phyloP scores from a whole-genome alignment of 2,797 vertebrate genomes.

The Ctenopoma kingsleyae region DNA sequence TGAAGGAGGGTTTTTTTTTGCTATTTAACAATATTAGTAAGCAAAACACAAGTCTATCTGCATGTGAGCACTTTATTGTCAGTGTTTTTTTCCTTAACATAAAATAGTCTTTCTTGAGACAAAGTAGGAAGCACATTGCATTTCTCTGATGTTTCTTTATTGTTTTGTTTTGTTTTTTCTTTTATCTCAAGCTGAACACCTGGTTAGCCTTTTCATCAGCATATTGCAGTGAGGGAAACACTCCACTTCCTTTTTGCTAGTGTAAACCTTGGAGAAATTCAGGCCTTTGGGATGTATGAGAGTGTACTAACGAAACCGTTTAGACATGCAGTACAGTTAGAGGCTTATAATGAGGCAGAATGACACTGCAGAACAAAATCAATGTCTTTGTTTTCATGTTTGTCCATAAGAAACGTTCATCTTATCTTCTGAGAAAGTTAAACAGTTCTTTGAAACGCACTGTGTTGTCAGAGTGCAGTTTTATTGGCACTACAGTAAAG shows the following conservation, averaged over 20 bases:
- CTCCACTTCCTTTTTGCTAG: conserved; percentile 67
- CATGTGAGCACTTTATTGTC: conserved; percentile 81
- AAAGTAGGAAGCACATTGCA: conserved; percentile 64
- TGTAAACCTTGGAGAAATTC: conserved; percentile 56
- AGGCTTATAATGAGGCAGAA: conserved; percentile 33
- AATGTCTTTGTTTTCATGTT: conserved; percentile 58
- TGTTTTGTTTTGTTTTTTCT: conserved; percentile 22
- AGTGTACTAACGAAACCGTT: conserved; percentile 31
- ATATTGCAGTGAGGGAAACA: conserved; percentile 74
- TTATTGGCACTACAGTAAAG: conserved; percentile 44
- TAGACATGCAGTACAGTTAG: conserved; percentile 12
- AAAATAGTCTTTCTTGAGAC: conserved; percentile 54
- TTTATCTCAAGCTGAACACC: conserved; percentile 76
- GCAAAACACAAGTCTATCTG: conserved; percentile 69
- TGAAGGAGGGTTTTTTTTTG: conserved; percentile 66
- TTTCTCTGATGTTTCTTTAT: conserved; percentile 39
- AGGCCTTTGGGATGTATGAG: conserved; percentile 57
- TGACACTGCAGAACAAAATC: conserved; percentile 51
- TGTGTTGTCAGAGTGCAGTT: conserved; percentile 36
- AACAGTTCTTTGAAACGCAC: conserved; percentile 38
- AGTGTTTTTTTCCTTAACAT: conserved; percentile 59
- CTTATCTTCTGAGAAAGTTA: conserved; percentile 49
- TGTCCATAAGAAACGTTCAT: conserved; percentile 54
- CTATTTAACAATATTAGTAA: conserved; percentile 52
- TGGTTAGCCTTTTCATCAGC: conserved; percentile 84